phyloP scores from a whole-genome alignment of 2,113 vertebrate genomes.

The Bujurquina vittata region DNA sequence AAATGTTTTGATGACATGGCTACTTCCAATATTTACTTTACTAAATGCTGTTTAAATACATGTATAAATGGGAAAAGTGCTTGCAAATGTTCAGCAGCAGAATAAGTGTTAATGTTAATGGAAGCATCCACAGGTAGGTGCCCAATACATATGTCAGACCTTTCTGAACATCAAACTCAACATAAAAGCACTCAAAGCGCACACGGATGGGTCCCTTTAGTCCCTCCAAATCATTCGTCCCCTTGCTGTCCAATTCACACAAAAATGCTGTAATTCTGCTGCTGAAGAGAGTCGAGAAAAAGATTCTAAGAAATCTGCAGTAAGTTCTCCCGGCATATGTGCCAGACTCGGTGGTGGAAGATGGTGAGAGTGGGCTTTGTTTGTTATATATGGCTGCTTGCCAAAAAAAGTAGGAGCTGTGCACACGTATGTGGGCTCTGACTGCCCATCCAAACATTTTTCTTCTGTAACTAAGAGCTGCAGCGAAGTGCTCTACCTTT shows the following conservation, averaged over 20 bases:
- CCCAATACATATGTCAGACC: slow-evolving; percentile 10
- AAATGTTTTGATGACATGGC: slow-evolving; percentile 27
- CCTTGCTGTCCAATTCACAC: slow-evolving; percentile 29
- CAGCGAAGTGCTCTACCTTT: not conserved
- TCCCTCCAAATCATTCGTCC: not conserved
- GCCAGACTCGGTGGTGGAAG: slow-evolving; percentile 5
- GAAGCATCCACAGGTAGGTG: slow-evolving; percentile 5
- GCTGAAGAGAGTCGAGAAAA: slow-evolving; percentile 27
- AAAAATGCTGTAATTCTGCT: slow-evolving; percentile 30
- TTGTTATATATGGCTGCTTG: slow-evolving; percentile 48
- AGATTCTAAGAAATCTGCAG: slow-evolving; percentile 41
- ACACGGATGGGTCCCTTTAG: slow-evolving; percentile 24
- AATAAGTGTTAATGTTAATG: not conserved
- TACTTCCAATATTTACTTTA: slow-evolving; percentile 22
- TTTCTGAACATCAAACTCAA: slow-evolving; percentile 34
- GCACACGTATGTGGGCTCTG: slow-evolving; percentile 13
- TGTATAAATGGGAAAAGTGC: not conserved
- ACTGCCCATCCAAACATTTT: slow-evolving; percentile 24
- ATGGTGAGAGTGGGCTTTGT: slow-evolving; percentile 34
- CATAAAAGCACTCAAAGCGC: slow-evolving; percentile 30
- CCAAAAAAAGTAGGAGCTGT: slow-evolving; percentile 14
- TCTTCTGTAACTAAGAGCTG: slow-evolving; percentile 2
- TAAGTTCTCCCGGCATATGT: slow-evolving; percentile 34
- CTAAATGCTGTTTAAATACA: slow-evolving; percentile 1
- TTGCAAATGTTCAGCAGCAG: not conserved